A percentile compares a stretch with the other conserved stretches of the same genome.
phyloP scores from a whole-genome alignment of 2,888 invertebrate genomes.

The Nymphalis c-album region DNA sequence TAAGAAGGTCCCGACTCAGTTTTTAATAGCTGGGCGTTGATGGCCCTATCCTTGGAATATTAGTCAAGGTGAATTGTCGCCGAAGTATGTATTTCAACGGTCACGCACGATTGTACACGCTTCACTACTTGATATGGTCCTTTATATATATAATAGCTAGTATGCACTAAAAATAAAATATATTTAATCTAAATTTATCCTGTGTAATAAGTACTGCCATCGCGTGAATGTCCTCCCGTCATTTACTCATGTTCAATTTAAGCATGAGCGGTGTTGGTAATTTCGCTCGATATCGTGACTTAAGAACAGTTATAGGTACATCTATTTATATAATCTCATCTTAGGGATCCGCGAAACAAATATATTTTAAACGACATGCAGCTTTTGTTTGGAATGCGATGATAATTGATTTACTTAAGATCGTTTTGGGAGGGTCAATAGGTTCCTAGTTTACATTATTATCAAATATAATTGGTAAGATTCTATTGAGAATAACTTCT shows the following conservation, averaged over 20 bases:
- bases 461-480: no score
- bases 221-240: slow-evolving; percentile 25
- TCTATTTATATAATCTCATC: slow-evolving; percentile 12
- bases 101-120: slow-evolving; percentile 22
- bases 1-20: slow-evolving; percentile 64
- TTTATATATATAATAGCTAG: slow-evolving; percentile 13
- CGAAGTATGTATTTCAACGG: slow-evolving; percentile 22
- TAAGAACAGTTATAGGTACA: slow-evolving; percentile 20
- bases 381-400: no score
- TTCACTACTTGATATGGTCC: slow-evolving; percentile 1
- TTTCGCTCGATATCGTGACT: slow-evolving; percentile 27
- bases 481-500: no score
- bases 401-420: no score
- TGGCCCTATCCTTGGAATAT: slow-evolving; percentile 52
- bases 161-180: slow-evolving; percentile 14
- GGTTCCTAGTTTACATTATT: no score
- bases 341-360: background rate
- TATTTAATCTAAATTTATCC: slow-evolving; percentile 13
- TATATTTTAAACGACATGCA: background rate
- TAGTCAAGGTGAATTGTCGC: slow-evolving; percentile 50
- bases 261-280: slow-evolving; percentile 28
- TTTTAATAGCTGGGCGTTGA: slow-evolving; percentile 61
- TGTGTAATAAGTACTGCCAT: slow-evolving; percentile 18
- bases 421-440: no score
- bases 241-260: slow-evolving; percentile 29